These are phyloP conservation scores for Petrocephalus microphthalmus DNA, from an alignment of 2,113 vertebrate genomes.

Conservation along the genomic window DNA sequence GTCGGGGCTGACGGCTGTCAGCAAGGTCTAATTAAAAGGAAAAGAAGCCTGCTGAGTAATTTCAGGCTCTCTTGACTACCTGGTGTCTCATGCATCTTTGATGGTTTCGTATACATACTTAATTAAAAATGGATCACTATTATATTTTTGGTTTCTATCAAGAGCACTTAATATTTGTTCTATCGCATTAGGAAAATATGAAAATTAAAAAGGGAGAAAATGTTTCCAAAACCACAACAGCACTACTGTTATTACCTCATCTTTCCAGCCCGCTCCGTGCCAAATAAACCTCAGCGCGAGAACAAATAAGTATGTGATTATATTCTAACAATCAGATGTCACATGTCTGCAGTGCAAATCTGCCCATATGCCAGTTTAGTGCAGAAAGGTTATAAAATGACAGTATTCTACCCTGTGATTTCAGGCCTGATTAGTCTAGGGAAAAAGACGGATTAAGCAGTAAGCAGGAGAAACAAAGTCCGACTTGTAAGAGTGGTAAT, in stretches of 20 bases:
- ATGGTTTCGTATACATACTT: background rate
- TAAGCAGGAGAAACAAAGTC: constrained; percentile 2
- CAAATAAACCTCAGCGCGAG: background rate
- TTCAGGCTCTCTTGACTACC: background rate
- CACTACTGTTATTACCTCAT: background rate
- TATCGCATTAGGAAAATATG: background rate
- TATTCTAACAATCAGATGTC: background rate
- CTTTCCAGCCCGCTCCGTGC: background rate
- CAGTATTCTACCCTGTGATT: background rate
- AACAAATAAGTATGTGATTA: background rate
- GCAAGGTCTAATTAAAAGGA: constrained; percentile 26
- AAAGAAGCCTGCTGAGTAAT: background rate
- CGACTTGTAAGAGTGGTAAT: background rate
- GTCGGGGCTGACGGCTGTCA: constrained; percentile 19
- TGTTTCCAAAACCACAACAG: background rate
- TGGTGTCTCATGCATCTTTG: background rate
- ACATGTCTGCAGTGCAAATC: constrained; percentile 8
- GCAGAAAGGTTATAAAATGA: constrained; percentile 1
- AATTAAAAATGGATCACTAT: background rate
- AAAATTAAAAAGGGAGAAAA: background rate
- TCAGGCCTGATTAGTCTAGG: constrained; percentile 23
- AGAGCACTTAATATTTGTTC: background rate
- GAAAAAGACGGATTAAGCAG: constrained; percentile 8
- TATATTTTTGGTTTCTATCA: background rate
- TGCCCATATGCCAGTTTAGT: constrained; percentile 3